phyloP scores from a whole-genome alignment of 1,140 invertebrate species.

The Meloidogyne chitwoodi region DNA sequence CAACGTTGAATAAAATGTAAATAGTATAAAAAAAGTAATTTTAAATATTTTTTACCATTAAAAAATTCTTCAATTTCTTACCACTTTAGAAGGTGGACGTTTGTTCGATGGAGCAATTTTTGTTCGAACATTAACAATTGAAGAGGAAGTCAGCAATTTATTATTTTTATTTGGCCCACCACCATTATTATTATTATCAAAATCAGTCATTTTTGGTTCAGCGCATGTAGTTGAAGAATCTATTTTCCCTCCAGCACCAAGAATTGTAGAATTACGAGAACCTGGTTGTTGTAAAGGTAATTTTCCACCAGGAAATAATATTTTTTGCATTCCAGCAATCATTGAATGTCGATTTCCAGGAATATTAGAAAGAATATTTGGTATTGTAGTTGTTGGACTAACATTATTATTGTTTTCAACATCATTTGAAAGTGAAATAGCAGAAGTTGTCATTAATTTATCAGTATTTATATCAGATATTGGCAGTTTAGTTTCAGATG shows the following conservation, averaged over 20 bases:
- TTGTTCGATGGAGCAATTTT: constrained; percentile 37
- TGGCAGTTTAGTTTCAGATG: neutral
- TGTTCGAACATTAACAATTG: constrained; percentile 12
- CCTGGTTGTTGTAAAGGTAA: constrained; percentile 24
- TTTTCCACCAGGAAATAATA: constrained; percentile 32
- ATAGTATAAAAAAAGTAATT: too few relatives aligned
- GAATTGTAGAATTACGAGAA: neutral
- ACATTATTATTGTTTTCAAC: neutral
- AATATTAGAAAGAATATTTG: neutral
- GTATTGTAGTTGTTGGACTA: neutral
- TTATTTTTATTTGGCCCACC: neutral
- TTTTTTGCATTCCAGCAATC: constrained; percentile 36
- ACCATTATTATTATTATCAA: neutral
- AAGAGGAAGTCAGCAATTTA: constrained; percentile 4
- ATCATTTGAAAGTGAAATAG: neutral
- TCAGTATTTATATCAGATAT: neutral
- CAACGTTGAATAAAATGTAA: too few relatives aligned
- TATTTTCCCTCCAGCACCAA: neutral
- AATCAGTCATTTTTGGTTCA: constrained; percentile 22
- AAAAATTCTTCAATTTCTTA: too few relatives aligned
- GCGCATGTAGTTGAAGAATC: neutral
- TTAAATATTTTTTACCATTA: too few relatives aligned
- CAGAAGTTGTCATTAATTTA: constrained; percentile 5
- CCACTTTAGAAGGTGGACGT: constrained; percentile 37
- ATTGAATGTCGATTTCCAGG: constrained; percentile 42